phyloP scores from a whole-genome alignment of 2,797 vertebrate species.

The Etheostoma nigrum region DNA sequence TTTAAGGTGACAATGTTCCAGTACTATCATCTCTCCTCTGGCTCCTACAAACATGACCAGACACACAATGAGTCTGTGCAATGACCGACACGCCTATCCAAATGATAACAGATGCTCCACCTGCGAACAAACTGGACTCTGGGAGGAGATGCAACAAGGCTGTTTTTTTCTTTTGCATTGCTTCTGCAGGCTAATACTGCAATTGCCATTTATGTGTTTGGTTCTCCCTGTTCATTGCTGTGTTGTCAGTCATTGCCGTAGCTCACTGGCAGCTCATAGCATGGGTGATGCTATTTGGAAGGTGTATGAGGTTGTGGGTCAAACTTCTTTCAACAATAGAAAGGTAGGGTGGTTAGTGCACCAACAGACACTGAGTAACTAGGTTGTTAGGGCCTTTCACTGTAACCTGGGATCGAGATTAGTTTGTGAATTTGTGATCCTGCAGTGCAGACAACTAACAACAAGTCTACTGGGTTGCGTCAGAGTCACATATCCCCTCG shows the following conservation, averaged over 20 bases:
- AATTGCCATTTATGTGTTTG: neutral
- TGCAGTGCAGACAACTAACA: neutral
- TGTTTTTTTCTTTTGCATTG: slow-evolving; percentile 23
- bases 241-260: neutral
- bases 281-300: neutral
- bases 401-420: neutral
- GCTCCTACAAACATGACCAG: slow-evolving; percentile 14
- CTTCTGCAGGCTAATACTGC: neutral
- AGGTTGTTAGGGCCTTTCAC: slow-evolving; percentile 29
- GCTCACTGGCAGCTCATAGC: neutral
- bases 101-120: slow-evolving; percentile 7
- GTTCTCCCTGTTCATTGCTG: neutral
- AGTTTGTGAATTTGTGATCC: neutral
- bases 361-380: slow-evolving; percentile 18
- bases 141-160: slow-evolving; percentile 13
- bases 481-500: neutral
- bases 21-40: slow-evolving; percentile 7
- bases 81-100: slow-evolving; percentile 6
- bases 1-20: slow-evolving; percentile 16
- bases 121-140: neutral
- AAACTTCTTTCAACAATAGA: slow-evolving; percentile 2
- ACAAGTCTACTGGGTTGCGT: slow-evolving; percentile 8
- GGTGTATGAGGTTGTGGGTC: neutral
- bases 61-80: slow-evolving; percentile 19
- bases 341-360: slow-evolving; percentile 1